A percentile compares a stretch with the other conserved stretches of the same genome.
Conservation (phyloP, 2,113 vertebrate genomes). For the Tetrao urogallus region DNA sequence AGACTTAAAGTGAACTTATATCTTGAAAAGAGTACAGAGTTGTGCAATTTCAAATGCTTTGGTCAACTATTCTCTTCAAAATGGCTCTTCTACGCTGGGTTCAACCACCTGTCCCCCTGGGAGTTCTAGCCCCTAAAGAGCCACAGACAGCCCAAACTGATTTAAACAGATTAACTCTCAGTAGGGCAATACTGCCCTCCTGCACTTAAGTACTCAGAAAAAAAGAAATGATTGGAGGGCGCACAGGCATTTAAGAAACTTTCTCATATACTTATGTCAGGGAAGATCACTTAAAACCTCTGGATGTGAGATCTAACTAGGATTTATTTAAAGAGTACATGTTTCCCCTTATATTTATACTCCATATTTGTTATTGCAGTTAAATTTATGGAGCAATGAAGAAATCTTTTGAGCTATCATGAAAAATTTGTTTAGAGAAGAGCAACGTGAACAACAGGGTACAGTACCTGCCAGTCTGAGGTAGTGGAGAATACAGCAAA, state of each 20-base stretch:
- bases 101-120: neutral
- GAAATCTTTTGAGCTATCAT: neutral
- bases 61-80: slow-evolving; percentile 10
- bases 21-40: neutral
- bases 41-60: slow-evolving; percentile 43
- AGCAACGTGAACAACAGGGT: neutral
- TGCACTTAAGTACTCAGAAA: neutral
- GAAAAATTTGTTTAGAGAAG: neutral
- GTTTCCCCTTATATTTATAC: neutral
- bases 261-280: neutral
- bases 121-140: slow-evolving; percentile 17
- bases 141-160: slow-evolving; percentile 28
- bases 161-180: neutral
- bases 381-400: neutral
- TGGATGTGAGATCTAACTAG: neutral
- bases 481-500: neutral
- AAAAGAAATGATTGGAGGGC: neutral
- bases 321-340: neutral
- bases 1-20: neutral
- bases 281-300: neutral
- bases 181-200: neutral
- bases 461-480: neutral
- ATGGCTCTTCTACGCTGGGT: slow-evolving; percentile 51
- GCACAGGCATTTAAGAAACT: neutral
- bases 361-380: neutral